These are phyloP conservation scores for Premnoplex brunnescens DNA, from an alignment of 2,797 vertebrate genomes.

Conservation along the genomic window DNA sequence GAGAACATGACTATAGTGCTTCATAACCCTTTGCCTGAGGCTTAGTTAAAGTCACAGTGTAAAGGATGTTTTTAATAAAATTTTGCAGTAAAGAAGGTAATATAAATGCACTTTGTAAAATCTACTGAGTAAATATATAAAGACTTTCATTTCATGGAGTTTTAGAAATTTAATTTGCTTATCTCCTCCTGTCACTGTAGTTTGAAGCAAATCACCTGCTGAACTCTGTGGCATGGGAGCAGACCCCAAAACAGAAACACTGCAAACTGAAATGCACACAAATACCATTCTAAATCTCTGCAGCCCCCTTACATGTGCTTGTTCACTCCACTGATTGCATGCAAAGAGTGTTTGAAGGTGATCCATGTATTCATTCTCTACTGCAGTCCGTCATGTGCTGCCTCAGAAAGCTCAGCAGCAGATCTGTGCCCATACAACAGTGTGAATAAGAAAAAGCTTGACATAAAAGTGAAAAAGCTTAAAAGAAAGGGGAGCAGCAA, in stretches of 20 bases:
- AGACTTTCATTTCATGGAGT: not conserved
- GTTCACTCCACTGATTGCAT: not conserved
- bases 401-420: not conserved
- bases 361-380: not conserved
- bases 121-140: not conserved
- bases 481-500: slow-evolving; percentile 34
- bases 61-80: not conserved
- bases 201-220: not conserved
- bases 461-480: slow-evolving; percentile 32
- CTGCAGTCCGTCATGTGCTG: not conserved
- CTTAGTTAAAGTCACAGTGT: not conserved
- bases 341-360: not conserved
- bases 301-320: not conserved
- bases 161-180: not conserved
- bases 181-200: not conserved
- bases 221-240: not conserved
- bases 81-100: not conserved
- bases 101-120: not conserved
- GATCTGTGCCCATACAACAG: not conserved
- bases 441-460: not conserved
- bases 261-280: not conserved
- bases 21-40: not conserved
- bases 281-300: not conserved
- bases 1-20: not conserved
- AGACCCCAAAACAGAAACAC: not conserved